Percentiles rank a stretch among this genome's conserved stretches.
Evolutionary conservation across 2,797 vertebrate species (phyloP).

Genomic region (Molossus molossus): DNA sequence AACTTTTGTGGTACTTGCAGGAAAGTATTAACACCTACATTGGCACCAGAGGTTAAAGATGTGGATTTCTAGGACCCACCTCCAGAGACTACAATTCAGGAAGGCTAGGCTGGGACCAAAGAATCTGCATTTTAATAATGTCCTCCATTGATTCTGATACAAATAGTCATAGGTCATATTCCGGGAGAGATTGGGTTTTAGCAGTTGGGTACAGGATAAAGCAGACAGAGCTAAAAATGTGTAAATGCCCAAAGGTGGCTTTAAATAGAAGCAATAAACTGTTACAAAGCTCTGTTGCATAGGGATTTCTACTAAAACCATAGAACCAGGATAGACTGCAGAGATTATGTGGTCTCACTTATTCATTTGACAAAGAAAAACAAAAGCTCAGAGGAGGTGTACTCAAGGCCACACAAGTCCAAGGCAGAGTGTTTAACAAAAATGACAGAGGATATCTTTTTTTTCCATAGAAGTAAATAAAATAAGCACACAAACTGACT

Average conservation of each 20-base stretch:
- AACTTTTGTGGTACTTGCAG: not conserved
- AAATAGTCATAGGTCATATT: conserved; percentile 54
- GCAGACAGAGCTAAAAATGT: conserved; percentile 72
- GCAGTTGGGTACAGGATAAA: conserved; percentile 63
- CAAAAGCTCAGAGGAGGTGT: conserved; percentile 13
- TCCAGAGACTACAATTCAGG: conserved; percentile 48
- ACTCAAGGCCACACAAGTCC: conserved; percentile 25
- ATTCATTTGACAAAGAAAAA: conserved; percentile 44
- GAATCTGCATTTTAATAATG: conserved; percentile 63
- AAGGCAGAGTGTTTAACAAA: conserved; percentile 42
- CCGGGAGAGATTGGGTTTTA: conserved; percentile 61
- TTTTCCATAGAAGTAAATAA: conserved; percentile 43
- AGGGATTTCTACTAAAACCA: conserved; percentile 73
- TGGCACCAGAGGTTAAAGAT: conserved; percentile 52
- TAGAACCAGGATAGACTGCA: conserved; percentile 29
- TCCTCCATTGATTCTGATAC: conserved; percentile 54
- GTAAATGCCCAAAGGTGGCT: conserved; percentile 73
- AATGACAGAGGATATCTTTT: not conserved
- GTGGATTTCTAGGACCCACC: conserved; percentile 65
- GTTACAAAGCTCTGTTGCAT: conserved; percentile 68
- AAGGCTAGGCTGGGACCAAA: conserved; percentile 23
- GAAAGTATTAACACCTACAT: conserved; percentile 56
- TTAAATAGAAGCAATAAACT: conserved; percentile 82
- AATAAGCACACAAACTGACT: not conserved
- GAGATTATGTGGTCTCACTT: conserved; percentile 56